Conservation (phyloP, 2,888 invertebrate species). For the Temnothorax rugatulus region DNA sequence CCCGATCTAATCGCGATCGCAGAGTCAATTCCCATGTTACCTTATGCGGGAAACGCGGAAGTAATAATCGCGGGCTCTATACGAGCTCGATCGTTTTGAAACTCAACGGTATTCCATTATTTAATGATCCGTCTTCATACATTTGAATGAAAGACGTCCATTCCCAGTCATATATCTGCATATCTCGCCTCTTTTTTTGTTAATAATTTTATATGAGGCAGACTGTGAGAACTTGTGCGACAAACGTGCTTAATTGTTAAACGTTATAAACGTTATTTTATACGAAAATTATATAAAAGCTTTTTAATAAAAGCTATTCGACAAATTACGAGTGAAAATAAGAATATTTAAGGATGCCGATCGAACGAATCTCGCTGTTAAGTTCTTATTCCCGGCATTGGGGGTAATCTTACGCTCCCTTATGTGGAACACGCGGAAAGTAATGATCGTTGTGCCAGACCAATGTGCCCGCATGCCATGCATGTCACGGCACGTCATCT, state of each 20-base stretch:
- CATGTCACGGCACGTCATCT: constrained; percentile 77
- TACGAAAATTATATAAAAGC: not conserved
- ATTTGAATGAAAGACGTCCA: constrained; percentile 59
- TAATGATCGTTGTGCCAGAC: constrained; percentile 62
- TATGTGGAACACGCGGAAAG: constrained; percentile 56
- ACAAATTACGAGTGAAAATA: constrained; percentile 2
- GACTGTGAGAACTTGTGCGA: not conserved
- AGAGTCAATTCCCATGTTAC: constrained; percentile 64
- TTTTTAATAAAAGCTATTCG: too few species aligned
- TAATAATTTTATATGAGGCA: not conserved
- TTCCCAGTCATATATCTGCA: constrained; percentile 30
- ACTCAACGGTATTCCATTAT: constrained; percentile 58
- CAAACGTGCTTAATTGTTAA: constrained; percentile 4
- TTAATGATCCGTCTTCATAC: constrained; percentile 52
- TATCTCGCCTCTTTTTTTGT: not conserved
- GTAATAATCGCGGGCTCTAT: constrained; percentile 60
- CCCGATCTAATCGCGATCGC: constrained; percentile 46
- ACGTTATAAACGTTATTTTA: not conserved
- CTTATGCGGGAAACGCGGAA: constrained; percentile 69
- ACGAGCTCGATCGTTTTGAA: constrained; percentile 57
- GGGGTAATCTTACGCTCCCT: constrained; percentile 46
- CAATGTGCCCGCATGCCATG: constrained; percentile 49
- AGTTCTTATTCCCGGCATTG: not conserved
- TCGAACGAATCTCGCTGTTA: constrained; percentile 10
- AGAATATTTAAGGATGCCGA: constrained; percentile 2